These are phyloP conservation scores for Oscheius sp. DNA, from an alignment of 2,888 invertebrate species.

Conservation along the genomic window DNA sequence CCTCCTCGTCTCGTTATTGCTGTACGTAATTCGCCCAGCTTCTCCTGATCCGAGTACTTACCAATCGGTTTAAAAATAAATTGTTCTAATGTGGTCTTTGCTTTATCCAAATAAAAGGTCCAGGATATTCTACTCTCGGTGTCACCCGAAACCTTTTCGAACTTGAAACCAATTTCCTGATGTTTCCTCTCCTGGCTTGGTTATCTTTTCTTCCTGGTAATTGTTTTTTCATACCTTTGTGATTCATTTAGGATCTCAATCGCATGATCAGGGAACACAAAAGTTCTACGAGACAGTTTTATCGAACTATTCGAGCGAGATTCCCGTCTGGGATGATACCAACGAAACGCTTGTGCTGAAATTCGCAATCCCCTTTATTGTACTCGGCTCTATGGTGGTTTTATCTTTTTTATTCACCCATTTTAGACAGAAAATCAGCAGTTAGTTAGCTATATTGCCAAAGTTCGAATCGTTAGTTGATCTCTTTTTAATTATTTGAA, in stretches of 20 bases:
- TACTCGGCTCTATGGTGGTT: neutral
- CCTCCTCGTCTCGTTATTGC: neutral
- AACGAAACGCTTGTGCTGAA: neutral
- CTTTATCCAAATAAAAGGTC: too few species aligned
- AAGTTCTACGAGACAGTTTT: neutral
- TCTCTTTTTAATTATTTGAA: neutral
- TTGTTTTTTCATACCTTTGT: too few species aligned
- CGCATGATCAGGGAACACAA: too few species aligned
- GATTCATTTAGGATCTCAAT: too few species aligned
- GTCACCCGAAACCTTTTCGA: too few species aligned
- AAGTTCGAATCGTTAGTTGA: neutral
- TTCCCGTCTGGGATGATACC: neutral
- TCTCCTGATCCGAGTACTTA: neutral
- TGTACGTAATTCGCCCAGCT: neutral
- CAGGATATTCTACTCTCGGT: too few species aligned
- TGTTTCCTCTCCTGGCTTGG: too few species aligned
- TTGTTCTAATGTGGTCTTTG: too few species aligned
- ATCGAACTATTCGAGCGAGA: neutral
- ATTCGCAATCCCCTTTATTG: neutral
- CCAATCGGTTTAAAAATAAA: neutral
- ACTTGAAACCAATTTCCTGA: too few species aligned
- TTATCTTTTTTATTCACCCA: neutral
- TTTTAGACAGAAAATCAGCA: neutral
- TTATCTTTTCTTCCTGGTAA: too few species aligned
- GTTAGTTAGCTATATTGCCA: neutral